These are phyloP conservation scores for Temnothorax ravouxi DNA, from an alignment of 2,888 invertebrate genomes.

Conservation along the genomic window DNA sequence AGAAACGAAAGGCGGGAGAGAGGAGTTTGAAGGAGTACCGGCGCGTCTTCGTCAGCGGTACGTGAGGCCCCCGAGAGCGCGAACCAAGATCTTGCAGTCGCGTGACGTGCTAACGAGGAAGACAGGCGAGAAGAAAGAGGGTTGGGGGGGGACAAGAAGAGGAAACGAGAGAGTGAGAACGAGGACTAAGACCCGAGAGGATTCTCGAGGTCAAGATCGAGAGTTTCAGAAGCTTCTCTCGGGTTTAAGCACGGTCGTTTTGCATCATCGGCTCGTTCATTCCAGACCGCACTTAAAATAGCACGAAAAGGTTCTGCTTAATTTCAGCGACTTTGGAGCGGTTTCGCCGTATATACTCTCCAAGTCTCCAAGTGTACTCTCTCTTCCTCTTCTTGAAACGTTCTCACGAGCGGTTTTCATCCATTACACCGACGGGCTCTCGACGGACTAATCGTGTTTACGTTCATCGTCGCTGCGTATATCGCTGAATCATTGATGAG, in stretches of 20 bases:
- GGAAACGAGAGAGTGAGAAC: slow-evolving; percentile 51
- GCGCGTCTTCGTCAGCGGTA: slow-evolving; percentile 84
- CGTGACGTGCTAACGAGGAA: slow-evolving; percentile 76
- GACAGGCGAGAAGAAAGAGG: slow-evolving; percentile 55
- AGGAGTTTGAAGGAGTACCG: slow-evolving; percentile 70
- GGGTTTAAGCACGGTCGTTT: slow-evolving; percentile 77
- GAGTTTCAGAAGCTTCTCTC: slow-evolving; percentile 70
- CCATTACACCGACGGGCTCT: slow-evolving; percentile 24
- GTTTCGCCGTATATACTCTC: slow-evolving; percentile 8
- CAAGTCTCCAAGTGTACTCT: slow-evolving; percentile 19
- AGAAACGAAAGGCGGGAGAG: slow-evolving; percentile 57
- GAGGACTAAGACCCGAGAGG: slow-evolving; percentile 64
- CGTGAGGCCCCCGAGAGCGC: slow-evolving; percentile 76
- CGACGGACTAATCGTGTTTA: slow-evolving; percentile 53
- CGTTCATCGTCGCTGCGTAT: slow-evolving; percentile 35
- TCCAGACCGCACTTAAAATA: slow-evolving; percentile 53
- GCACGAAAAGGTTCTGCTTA: slow-evolving; percentile 46
- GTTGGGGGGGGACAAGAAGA: neutral
- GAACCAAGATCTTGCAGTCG: slow-evolving; percentile 79
- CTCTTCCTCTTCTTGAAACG: slow-evolving; percentile 36
- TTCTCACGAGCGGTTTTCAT: slow-evolving; percentile 39
- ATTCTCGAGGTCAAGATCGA: slow-evolving; percentile 78
- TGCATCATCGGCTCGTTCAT: slow-evolving; percentile 71
- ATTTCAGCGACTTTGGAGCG: slow-evolving; percentile 43
- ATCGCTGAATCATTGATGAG: slow-evolving; percentile 58